Base-by-base conservation (phyloP, 2,888 invertebrate genomes). In the Reticulitermes lucifugus region DNA sequence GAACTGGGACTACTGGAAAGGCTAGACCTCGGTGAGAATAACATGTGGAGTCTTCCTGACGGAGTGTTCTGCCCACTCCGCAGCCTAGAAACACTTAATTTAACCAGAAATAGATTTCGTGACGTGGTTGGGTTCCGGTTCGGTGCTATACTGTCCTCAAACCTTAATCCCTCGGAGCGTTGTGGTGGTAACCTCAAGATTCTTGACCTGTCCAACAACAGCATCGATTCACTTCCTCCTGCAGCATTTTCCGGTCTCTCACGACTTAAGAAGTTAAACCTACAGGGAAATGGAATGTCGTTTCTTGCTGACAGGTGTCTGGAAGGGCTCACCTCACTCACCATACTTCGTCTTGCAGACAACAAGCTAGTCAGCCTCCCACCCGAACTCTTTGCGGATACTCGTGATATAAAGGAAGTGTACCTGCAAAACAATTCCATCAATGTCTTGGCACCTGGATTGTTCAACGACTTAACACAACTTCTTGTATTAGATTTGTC, bases 361-460 rank as follows among this genome's bases (percentile, higher is more conserved):
- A 98, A 98, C 91, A 94, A 95, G 88, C 93, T 98, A 87, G 94
- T 94, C 86, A 95, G 95, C 89, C 92, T 97, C 87, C 97, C 97
- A 41, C 96, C 96, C 3, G 96, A 96, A 90, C 92, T 97, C 84
- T 96, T 97, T 90, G 93, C 95, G 89, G 96, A 96, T 89, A 94
- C 95, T 65, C 93, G 95, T 88, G 95, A 96, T 87, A 92, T 97
- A 77, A 95, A 95, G 90, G 96, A 96, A 91, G 94, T 97, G 89
- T 95, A 96, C 90, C 91, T 97, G 85, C 95, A 95, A 89, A 96
- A 96, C 90, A 97, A 97, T 90, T 95, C 95, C 65, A 94, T 97
- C 86, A 95, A 95, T 88, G 96, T 96, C 25, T 91, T 97, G 60
- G 96, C 96, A 80, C 96, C 96, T 18, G 96, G 96, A 43, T 91